phyloP scores from a whole-genome alignment of 2,113 vertebrate genomes.

The Varanus salvator region DNA sequence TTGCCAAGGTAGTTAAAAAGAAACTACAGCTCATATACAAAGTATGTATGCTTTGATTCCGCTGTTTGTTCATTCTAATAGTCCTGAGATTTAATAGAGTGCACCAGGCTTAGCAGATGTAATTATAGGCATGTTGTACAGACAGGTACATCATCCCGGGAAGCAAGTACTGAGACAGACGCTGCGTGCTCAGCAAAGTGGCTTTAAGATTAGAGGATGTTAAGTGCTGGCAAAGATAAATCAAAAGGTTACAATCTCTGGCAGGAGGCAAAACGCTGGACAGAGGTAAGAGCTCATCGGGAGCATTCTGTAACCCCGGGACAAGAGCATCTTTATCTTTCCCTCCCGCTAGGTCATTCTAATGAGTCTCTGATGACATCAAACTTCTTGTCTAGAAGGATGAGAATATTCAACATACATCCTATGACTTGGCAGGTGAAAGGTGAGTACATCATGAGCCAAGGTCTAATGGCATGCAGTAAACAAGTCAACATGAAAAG shows the following conservation, averaged over 20 bases:
- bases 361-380: slow-evolving; percentile 27
- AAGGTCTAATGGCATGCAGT: not conserved
- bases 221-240: slow-evolving; percentile 45
- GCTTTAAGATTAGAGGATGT: slow-evolving; percentile 40
- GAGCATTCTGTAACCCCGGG: slow-evolving; percentile 17
- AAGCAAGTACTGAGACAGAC: slow-evolving; percentile 45
- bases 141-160: slow-evolving; percentile 29
- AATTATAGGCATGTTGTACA: slow-evolving; percentile 44
- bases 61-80: slow-evolving; percentile 10
- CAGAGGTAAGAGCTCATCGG: slow-evolving; percentile 28
- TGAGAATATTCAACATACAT: not conserved
- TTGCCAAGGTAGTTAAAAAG: not conserved
- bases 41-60: not conserved
- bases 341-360: slow-evolving; percentile 43
- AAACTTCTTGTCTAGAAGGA: not conserved
- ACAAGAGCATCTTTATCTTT: slow-evolving; percentile 31
- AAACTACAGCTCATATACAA: not conserved
- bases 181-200: slow-evolving; percentile 38
- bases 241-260: slow-evolving; percentile 57
- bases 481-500: not conserved
- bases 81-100: slow-evolving; percentile 28
- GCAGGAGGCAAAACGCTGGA: slow-evolving; percentile 25
- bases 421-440: slow-evolving; percentile 1
- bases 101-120: slow-evolving; percentile 11
- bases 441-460: slow-evolving; percentile 1